These are phyloP conservation scores for Diorhabda elongata DNA, from an alignment of 1,140 invertebrate genomes.

Conservation along the genomic window DNA sequence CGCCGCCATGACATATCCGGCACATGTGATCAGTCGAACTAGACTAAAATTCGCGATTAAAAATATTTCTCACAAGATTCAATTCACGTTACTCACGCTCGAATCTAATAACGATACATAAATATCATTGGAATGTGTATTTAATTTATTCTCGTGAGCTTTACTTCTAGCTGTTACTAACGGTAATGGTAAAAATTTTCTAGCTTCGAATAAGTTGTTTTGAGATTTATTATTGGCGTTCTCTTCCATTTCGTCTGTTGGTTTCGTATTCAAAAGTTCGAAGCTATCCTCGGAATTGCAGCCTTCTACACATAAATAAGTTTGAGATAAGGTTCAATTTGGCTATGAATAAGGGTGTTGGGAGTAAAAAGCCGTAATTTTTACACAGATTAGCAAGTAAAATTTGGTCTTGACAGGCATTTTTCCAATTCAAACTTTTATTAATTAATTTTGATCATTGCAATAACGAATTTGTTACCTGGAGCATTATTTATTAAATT, in stretches of 20 bases:
- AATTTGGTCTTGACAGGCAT: too few relatives aligned
- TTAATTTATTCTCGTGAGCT: constrained; percentile 35
- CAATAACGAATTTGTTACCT: too few relatives aligned
- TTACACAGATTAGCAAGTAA: too few relatives aligned
- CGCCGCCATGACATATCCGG: constrained; percentile 45
- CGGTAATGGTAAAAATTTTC: constrained; percentile 29
- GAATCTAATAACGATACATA: constrained; percentile 35
- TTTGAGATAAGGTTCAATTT: too few relatives aligned
- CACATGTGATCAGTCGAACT: constrained; percentile 34
- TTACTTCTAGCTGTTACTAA: constrained; percentile 34
- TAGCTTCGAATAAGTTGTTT: constrained; percentile 16
- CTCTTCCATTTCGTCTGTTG: neutral
- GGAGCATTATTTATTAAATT: too few relatives aligned
- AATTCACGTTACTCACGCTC: constrained; percentile 22
- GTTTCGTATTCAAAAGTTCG: constrained; percentile 1
- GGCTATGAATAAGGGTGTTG: too few relatives aligned
- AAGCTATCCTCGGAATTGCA: constrained; percentile 4
- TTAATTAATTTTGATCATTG: too few relatives aligned
- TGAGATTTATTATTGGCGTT: neutral
- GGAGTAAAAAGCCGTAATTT: too few relatives aligned
- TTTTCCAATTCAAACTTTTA: too few relatives aligned
- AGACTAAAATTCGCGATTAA: constrained; percentile 11
- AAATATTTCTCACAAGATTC: too few relatives aligned
- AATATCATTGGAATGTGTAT: constrained; percentile 32
- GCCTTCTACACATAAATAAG: neutral